These are phyloP conservation scores for Drosophila nigrodunni DNA, from an alignment of 1,140 invertebrate species.

Conservation along the genomic window DNA sequence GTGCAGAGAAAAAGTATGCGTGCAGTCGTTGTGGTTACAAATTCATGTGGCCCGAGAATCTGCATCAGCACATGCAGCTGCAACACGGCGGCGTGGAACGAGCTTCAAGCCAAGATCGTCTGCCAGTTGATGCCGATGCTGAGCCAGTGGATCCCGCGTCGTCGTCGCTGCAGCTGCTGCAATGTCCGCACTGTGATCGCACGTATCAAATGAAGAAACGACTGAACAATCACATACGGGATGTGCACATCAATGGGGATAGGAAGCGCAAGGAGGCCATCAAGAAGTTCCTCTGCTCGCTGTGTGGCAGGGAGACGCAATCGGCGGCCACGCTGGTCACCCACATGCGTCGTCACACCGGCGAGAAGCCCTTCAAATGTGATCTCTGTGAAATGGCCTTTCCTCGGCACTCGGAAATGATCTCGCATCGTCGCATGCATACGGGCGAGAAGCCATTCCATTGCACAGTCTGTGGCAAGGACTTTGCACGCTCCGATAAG, in stretches of 20 bases:
- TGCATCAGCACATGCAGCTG: conserved; percentile 84
- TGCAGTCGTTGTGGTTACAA: conserved; percentile 85
- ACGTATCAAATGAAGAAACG: conserved; percentile 74
- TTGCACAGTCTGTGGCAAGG: conserved; percentile 73
- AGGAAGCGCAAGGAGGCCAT: conserved; percentile 72
- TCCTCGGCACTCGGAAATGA: conserved; percentile 65
- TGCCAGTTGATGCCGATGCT: conserved; percentile 77
- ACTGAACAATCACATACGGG: conserved; percentile 70
- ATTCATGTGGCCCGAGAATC: conserved; percentile 86
- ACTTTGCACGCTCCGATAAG: conserved; percentile 71
- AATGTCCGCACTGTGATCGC: conserved; percentile 76
- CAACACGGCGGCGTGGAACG: conserved; percentile 70
- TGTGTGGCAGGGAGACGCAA: conserved; percentile 86
- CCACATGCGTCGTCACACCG: conserved; percentile 86
- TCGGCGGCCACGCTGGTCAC: conserved; percentile 87
- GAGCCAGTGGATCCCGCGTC: not conserved
- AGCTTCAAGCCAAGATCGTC: not conserved
- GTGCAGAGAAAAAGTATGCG: conserved; percentile 68
- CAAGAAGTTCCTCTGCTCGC: conserved; percentile 85
- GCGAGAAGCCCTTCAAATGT: conserved; percentile 75
- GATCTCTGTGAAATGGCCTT: conserved; percentile 78
- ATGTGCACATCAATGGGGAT: conserved; percentile 73
- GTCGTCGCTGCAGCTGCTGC: conserved; percentile 65
- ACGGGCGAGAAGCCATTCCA: conserved; percentile 73
- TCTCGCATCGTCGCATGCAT: conserved; percentile 67